Evolutionary conservation across 2,113 vertebrate species (phyloP), one percentile per base, ranked within the genome.

Genomic region (Hyaena hyaena): DNA sequence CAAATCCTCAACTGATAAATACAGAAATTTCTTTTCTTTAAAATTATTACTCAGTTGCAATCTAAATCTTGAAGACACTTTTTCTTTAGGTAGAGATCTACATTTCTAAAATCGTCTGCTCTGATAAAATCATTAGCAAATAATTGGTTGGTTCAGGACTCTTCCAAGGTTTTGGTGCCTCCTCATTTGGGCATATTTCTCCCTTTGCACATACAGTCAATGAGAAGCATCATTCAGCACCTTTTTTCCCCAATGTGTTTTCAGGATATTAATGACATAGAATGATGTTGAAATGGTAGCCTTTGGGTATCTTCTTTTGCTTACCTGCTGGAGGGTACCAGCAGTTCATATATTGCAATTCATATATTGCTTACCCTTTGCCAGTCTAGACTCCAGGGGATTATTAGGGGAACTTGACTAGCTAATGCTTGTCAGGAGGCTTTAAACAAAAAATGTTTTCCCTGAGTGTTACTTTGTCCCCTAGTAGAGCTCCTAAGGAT

Each of bases 401-500:
- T 86, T 85, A 28, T 91, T 96, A 88, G 71, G 88, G 88, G 85
- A 94, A 39, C n/a, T 91, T 74, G 71, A 84, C 92, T 73, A 80
- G 48, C 45, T 88, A 90, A 93, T 84, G 69, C 39, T 81, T 94
- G 81, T 84, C 28, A 84, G 83, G 66, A 93, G 82, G 55, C 77
- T 84, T 53, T 86, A 82, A 90, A 66, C 66, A 76, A 81, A 77
- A 92, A 96, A 88, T 43, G 12, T 71, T 88, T 83, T 69, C 82
- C 58, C 61, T n/a, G 9, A 45, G n/a, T n/a, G 11, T 86, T 90
- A 31, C 61, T 92, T 81, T 76, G 63, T 96, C 33, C 55, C 63
- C 23, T 14, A 43, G 2, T 39, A 65, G 95, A 95, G 65, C 35
- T 81, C 58, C 19, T 6, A 71, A 82, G 85, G 76, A 48, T 24